Percentiles rank a stretch among this genome's conserved stretches.
These are phyloP conservation scores for Cladorhizidae sp. DNA, from an alignment of 37 sponge, comb jelly and placozoan species.

Conservation along the genomic window DNA sequence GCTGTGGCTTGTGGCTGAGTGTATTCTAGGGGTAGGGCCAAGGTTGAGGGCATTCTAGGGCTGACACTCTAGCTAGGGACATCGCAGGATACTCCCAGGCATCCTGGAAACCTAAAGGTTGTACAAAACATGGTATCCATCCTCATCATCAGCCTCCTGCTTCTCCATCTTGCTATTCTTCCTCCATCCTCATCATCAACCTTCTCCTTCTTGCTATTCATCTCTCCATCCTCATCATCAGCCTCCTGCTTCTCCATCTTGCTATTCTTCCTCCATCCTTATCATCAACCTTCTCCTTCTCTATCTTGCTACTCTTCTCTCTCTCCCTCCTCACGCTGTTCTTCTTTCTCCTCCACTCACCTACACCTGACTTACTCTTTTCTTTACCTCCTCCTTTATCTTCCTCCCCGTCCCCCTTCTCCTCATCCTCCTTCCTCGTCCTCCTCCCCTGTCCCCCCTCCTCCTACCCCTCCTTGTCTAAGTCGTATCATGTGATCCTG, in stretches of 20 bases:
- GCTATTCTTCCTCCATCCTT: not conserved
- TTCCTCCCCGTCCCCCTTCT: not conserved
- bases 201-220: not conserved
- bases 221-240: not conserved
- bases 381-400: not conserved
- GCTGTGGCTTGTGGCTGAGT: too few species aligned
- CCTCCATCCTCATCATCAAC: not conserved
- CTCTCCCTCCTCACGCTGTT: not conserved
- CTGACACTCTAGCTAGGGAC: too few species aligned
- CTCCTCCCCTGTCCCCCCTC: slow-evolving; percentile 4
- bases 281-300: not conserved
- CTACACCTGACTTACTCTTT: not conserved
- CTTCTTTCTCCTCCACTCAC: not conserved
- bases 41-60: too few species aligned
- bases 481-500: slow-evolving; percentile 65
- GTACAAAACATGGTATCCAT: too few species aligned
- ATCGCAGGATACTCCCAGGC: too few species aligned
- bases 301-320: not conserved
- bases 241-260: not conserved
- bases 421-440: not conserved
- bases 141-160: not conserved
- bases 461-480: not conserved
- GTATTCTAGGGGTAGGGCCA: too few species aligned
- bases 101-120: too few species aligned
- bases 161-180: not conserved